Percentiles rank a stretch among this genome's conserved stretches.
phyloP scores from a whole-genome alignment of 1,140 invertebrate species.

The Formica selysi region DNA sequence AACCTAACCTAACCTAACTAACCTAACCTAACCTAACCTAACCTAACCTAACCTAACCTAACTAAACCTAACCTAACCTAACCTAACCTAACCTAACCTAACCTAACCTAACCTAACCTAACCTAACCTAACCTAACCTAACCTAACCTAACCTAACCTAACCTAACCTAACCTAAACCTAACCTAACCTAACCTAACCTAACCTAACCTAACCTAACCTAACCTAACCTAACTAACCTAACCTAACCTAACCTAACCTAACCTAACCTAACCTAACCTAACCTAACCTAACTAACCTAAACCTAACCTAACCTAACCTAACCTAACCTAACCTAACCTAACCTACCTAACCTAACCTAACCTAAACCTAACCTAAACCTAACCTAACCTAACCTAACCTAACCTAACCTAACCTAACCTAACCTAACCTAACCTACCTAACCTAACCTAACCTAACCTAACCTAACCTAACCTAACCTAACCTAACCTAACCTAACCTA shows the following conservation, averaged over 20 bases:
- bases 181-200: slow-evolving; percentile 16
- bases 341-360: slow-evolving; percentile 23
- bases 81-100: slow-evolving; percentile 17
- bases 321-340: slow-evolving; percentile 28
- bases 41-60: slow-evolving; percentile 19
- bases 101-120: slow-evolving; percentile 24
- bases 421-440: slow-evolving; percentile 19
- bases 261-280: slow-evolving; percentile 4
- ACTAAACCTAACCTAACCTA: slow-evolving; percentile 9
- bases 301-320: slow-evolving; percentile 25
- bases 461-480: slow-evolving; percentile 17
- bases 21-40: background rate
- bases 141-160: slow-evolving; percentile 21
- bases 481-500: slow-evolving; percentile 18
- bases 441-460: background rate
- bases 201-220: slow-evolving; percentile 12
- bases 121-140: slow-evolving; percentile 17
- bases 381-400: slow-evolving; percentile 21
- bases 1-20: background rate
- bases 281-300: slow-evolving; percentile 18
- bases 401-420: slow-evolving; percentile 11
- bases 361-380: slow-evolving; percentile 21
- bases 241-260: slow-evolving; percentile 5
- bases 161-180: background rate
- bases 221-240: slow-evolving; percentile 15